Percentiles rank a stretch among this genome's conserved stretches.
Evolutionary conservation across 2,888 invertebrate genomes (phyloP).

Genomic region (Eupelmus urozonus): DNA sequence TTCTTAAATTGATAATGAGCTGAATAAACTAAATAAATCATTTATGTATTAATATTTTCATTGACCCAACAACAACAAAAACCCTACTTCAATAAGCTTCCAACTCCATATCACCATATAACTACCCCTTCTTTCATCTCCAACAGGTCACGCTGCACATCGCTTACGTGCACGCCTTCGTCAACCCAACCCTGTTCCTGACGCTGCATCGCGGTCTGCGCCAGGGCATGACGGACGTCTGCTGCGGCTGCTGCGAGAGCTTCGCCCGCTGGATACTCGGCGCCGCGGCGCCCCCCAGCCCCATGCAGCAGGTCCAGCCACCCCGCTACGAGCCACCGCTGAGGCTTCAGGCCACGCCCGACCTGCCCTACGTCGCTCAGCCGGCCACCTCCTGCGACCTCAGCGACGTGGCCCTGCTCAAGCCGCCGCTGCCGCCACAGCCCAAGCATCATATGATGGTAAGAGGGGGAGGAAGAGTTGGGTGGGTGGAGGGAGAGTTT

Average conservation of each 20-base stretch:
- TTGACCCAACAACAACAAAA: too few relatives aligned
- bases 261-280: constrained; percentile 81
- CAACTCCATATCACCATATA: too few relatives aligned
- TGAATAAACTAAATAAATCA: too few relatives aligned
- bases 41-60: too few relatives aligned
- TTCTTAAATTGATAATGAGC: too few relatives aligned
- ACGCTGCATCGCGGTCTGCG: constrained; percentile 87
- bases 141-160: constrained; percentile 92
- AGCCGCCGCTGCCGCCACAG: constrained; percentile 73
- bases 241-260: constrained; percentile 86
- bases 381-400: constrained; percentile 68
- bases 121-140: too few relatives aligned
- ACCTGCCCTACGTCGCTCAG: constrained; percentile 69
- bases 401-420: constrained; percentile 73
- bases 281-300: constrained; percentile 64
- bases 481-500: background rate
- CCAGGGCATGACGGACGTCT: constrained; percentile 84
- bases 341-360: constrained; percentile 64
- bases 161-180: constrained; percentile 91
- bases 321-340: constrained; percentile 71
- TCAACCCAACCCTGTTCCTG: constrained; percentile 89
- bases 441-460: constrained; percentile 72
- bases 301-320: constrained; percentile 63
- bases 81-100: too few relatives aligned
- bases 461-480: constrained; percentile 25